A percentile compares a stretch with the other conserved stretches of the same genome.
phyloP scores from a whole-genome alignment of 2,113 vertebrate species.

The Solenodon paradoxus region DNA sequence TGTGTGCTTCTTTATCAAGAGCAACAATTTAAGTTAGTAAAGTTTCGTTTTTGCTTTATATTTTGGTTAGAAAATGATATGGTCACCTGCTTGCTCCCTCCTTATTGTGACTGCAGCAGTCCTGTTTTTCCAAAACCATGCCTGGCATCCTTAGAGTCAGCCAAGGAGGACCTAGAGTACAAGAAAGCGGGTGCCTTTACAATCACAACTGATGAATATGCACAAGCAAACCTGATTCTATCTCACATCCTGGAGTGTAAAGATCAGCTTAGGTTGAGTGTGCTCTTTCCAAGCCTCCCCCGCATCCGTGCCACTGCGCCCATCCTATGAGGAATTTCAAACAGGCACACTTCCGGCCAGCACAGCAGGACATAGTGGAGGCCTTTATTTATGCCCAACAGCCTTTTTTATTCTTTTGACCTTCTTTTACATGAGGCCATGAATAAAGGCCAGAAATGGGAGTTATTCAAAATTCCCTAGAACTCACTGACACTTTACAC shows the following conservation, averaged over 20 bases:
- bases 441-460: neutral
- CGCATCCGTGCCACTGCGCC: fast-evolving
- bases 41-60: neutral
- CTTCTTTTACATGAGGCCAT: neutral
- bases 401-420: neutral
- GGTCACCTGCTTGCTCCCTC: neutral
- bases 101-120: neutral
- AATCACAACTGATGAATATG: neutral
- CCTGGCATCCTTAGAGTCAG: neutral
- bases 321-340: neutral
- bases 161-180: neutral
- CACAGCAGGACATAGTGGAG: neutral
- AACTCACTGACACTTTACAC: neutral
- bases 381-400: neutral
- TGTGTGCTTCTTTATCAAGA: neutral
- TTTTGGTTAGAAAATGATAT: neutral
- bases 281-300: neutral
- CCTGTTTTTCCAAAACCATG: neutral
- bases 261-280: neutral
- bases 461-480: neutral
- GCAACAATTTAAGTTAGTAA: neutral
- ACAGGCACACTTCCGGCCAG: fast-evolving
- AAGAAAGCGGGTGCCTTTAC: neutral
- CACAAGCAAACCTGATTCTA: neutral
- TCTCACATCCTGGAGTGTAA: neutral